These are phyloP conservation scores for Pyrocoelia pectoralis DNA, from an alignment of 2,888 invertebrate genomes.

Conservation along the genomic window DNA sequence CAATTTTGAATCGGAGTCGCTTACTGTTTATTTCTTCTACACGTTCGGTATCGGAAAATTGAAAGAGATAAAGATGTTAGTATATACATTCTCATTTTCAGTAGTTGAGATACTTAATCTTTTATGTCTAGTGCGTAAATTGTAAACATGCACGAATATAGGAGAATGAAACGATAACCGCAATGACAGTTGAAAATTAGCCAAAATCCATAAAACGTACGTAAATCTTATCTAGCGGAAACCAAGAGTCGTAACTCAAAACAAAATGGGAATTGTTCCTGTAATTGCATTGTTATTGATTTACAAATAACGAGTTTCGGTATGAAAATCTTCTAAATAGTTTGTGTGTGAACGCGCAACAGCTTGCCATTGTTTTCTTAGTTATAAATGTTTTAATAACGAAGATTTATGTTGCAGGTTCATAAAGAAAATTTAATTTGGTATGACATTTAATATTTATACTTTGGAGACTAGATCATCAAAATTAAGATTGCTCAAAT, in stretches of 20 bases:
- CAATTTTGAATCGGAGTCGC: background rate
- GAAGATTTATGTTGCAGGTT: slow-evolving; percentile 6
- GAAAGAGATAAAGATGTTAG: background rate
- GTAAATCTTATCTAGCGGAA: background rate
- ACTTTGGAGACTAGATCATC: background rate
- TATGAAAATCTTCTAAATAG: background rate
- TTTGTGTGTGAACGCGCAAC: background rate
- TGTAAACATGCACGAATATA: background rate
- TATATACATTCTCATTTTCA: background rate
- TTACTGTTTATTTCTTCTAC: background rate
- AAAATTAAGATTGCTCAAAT: background rate
- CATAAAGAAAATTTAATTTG: slow-evolving; percentile 2
- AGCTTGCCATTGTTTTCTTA: background rate
- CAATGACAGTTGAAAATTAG: background rate
- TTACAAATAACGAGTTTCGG: background rate
- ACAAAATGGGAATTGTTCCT: too few species aligned
- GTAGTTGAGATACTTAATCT: background rate
- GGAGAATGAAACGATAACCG: background rate
- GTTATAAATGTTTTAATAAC: slow-evolving; percentile 7
- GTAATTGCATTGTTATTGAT: background rate
- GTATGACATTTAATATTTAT: background rate
- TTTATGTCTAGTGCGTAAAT: background rate
- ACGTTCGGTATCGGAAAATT: background rate
- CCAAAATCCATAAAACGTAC: background rate
- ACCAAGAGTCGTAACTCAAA: too few species aligned